These are phyloP conservation scores for Dendrocincla tyrannina DNA, from an alignment of 2,797 vertebrate species.

Conservation along the genomic window DNA sequence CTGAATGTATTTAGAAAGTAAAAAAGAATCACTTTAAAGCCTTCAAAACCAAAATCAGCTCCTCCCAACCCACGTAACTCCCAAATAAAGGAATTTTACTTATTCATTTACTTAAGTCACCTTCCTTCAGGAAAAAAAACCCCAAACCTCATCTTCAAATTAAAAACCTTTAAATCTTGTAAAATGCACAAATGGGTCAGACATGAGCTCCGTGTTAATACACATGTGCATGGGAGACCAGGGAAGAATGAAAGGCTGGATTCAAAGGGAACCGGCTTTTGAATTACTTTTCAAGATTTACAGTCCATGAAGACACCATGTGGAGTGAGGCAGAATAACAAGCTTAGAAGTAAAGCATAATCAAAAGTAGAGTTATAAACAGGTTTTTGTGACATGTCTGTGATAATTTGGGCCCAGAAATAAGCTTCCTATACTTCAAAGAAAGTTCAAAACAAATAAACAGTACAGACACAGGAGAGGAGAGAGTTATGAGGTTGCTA, in stretches of 20 bases:
- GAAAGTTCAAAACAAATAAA: neutral
- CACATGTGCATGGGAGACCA: neutral
- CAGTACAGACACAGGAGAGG: neutral
- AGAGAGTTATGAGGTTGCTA: neutral
- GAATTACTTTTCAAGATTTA: neutral
- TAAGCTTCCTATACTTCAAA: neutral
- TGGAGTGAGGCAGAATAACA: constrained; percentile 38
- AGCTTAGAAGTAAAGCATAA: neutral
- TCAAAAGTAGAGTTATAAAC: neutral
- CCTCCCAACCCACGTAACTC: neutral
- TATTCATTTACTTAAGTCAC: neutral
- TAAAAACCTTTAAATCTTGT: constrained; percentile 46
- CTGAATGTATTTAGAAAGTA: neutral
- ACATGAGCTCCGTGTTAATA: neutral
- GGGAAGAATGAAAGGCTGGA: neutral
- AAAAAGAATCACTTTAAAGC: neutral
- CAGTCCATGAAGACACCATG: constrained; percentile 50
- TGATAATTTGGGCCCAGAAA: neutral
- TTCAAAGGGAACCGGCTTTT: neutral
- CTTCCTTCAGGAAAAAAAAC: neutral
- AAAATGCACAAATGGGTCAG: neutral
- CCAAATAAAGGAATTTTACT: neutral
- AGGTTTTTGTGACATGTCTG: neutral
- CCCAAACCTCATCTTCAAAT: neutral
- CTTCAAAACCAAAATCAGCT: neutral